phyloP scores from a whole-genome alignment of 2,113 vertebrate species.

The Rhizomys pruinosus region DNA sequence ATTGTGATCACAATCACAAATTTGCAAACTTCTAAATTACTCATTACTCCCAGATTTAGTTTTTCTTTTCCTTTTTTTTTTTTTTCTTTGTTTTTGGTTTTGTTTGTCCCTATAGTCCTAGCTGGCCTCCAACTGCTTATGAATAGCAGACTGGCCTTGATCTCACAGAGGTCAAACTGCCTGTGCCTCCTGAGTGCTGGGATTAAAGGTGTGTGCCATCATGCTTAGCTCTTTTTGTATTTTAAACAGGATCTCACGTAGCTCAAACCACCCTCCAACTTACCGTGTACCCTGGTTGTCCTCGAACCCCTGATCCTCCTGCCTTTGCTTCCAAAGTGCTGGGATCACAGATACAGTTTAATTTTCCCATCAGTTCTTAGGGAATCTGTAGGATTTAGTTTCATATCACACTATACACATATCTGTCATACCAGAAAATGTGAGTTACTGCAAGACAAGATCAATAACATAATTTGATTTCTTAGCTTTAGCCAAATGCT shows the following conservation, averaged over 20 bases:
- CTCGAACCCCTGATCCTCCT: neutral
- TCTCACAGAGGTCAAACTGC: no score
- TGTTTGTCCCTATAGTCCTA: no score
- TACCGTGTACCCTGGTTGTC: neutral
- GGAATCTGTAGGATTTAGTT: neutral
- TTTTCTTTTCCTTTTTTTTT: neutral
- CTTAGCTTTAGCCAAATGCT: slow-evolving; percentile 9
- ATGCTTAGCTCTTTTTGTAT: no score
- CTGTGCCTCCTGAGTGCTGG: no score
- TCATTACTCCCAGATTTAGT: neutral
- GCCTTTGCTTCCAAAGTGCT: neutral
- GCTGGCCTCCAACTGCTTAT: no score
- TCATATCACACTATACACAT: neutral
- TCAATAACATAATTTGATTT: neutral
- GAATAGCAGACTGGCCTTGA: no score
- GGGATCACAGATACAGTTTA: neutral
- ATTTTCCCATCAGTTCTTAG: neutral
- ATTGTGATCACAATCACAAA: neutral
- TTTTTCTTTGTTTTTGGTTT: neutral
- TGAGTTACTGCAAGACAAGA: neutral
- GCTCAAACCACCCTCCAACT: neutral
- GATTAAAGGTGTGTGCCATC: no score
- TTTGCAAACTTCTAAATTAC: slow-evolving; percentile 18
- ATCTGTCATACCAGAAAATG: neutral
- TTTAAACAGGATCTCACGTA: neutral